phyloP scores from a whole-genome alignment of 2,888 invertebrate genomes.

The Metacarcinus magister region DNA sequence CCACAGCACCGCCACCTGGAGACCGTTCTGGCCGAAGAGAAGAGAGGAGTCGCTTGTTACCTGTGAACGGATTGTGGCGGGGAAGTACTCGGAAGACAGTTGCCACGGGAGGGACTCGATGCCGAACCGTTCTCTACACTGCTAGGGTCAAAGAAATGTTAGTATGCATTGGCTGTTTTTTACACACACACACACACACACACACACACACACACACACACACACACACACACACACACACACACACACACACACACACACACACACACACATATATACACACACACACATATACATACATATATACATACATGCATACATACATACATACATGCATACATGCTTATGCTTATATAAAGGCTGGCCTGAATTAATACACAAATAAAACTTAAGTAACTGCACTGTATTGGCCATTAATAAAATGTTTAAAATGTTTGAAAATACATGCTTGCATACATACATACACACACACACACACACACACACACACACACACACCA shows the following conservation, averaged over 20 bases:
- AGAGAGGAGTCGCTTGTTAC: neutral
- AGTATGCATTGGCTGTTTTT: neutral
- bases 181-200: slow-evolving; percentile 12
- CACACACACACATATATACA: no score
- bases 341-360: no score
- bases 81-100: slow-evolving; percentile 47
- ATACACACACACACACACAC: no score
- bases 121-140: neutral
- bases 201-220: neutral
- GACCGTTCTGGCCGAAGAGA: neutral
- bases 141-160: neutral
- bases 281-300: no score
- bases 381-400: no score
- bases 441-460: no score
- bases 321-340: no score
- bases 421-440: no score
- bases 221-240: neutral
- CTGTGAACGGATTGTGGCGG: slow-evolving; percentile 54
- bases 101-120: slow-evolving; percentile 56
- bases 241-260: neutral
- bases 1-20: neutral
- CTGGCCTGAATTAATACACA: no score
- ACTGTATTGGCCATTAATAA: no score
- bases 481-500: no score
- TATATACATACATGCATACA: no score